Conservation (phyloP, 2,888 invertebrate genomes). For the Morinoia aosen region DNA sequence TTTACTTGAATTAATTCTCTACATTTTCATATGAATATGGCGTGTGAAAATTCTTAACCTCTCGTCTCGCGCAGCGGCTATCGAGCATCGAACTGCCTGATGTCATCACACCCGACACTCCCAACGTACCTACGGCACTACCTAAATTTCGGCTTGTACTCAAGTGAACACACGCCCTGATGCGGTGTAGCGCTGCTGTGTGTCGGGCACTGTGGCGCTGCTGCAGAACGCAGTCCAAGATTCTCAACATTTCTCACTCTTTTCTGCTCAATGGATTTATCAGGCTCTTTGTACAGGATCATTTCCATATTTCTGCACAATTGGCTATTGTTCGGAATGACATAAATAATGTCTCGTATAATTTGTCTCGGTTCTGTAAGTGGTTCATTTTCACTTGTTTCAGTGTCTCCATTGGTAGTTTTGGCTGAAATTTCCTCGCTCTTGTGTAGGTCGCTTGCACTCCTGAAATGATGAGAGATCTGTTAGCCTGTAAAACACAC, state of each 20-base stretch:
- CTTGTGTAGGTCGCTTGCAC: neutral
- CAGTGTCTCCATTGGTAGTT: neutral
- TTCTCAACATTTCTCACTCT: neutral
- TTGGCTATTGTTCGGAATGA: neutral
- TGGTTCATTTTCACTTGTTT: neutral
- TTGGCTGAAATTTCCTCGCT: neutral
- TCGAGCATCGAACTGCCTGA: conserved; percentile 65
- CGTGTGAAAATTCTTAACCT: neutral
- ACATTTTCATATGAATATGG: neutral
- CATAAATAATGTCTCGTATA: neutral
- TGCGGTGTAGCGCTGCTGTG: neutral
- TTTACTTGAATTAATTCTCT: neutral
- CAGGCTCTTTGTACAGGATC: neutral
- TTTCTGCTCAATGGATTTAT: neutral
- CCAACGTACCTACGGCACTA: conserved; percentile 42
- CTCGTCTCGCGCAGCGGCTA: conserved; percentile 55
- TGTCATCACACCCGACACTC: conserved; percentile 63
- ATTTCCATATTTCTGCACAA: neutral
- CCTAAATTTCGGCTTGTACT: neutral
- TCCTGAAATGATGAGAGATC: neutral
- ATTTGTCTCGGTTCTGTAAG: neutral
- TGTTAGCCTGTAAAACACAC: neutral
- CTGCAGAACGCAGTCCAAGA: neutral
- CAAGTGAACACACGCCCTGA: neutral
- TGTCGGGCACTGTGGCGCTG: neutral